phyloP scores from a whole-genome alignment of 1,140 invertebrate species.

The Drosophila parvula region DNA sequence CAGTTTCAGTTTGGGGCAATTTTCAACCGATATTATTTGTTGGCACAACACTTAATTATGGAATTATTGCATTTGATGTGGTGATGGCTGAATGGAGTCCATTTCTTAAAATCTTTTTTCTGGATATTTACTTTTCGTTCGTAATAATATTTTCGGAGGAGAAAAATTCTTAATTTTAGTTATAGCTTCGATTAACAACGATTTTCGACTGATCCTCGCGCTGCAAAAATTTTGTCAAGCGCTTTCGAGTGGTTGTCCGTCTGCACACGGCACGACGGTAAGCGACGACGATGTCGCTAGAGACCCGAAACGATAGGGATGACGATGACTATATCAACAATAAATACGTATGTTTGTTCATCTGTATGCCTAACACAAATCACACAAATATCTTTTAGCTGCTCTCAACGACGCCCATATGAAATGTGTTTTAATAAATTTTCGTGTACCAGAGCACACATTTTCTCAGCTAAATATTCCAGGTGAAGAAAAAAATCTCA shows the following conservation, averaged over 20 bases:
- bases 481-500: constrained; percentile 30
- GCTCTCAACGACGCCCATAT: constrained; percentile 8
- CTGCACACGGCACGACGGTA: constrained; percentile 75
- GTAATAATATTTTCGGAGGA: constrained; percentile 66
- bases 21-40: constrained; percentile 58
- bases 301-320: constrained; percentile 56
- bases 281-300: constrained; percentile 55
- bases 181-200: constrained; percentile 80
- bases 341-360: constrained; percentile 15
- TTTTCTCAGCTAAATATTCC: constrained; percentile 35
- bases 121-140: constrained; percentile 78
- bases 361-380: constrained; percentile 53
- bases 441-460: background rate
- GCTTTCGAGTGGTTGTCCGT: constrained; percentile 63
- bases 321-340: constrained; percentile 58
- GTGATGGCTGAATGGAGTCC: background rate
- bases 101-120: background rate
- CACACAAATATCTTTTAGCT: constrained; percentile 29
- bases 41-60: constrained; percentile 27
- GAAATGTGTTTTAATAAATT: constrained; percentile 40
- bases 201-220: constrained; percentile 79
- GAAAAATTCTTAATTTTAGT: constrained; percentile 63
- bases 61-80: constrained; percentile 3
- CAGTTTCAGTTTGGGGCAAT: constrained; percentile 22
- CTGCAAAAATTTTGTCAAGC: constrained; percentile 54